A percentile compares a stretch with the other conserved stretches of the same genome.
Evolutionary conservation across 2,797 vertebrate genomes (phyloP).

Genomic region (Naso thynnoides): DNA sequence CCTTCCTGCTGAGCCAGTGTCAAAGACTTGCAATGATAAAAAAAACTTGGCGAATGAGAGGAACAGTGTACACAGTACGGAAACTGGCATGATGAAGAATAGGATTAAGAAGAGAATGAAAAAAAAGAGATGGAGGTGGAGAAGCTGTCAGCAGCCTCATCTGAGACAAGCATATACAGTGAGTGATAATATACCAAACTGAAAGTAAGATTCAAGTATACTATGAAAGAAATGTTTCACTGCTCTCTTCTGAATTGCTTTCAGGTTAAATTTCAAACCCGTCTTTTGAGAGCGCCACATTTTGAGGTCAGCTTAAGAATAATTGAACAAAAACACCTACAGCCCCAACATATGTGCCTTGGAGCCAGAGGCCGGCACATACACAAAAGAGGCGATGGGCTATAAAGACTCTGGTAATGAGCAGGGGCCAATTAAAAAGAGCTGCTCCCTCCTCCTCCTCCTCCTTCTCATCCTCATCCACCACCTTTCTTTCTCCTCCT

Average conservation of each 20-base stretch:
- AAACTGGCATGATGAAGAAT: constrained; percentile 22
- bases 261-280: constrained; percentile 51
- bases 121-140: constrained; percentile 3
- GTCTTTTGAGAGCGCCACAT: constrained; percentile 2
- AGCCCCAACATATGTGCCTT: constrained; percentile 52
- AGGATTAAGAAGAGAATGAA: constrained; percentile 22
- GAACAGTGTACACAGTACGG: constrained; percentile 9
- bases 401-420: constrained; percentile 85
- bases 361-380: constrained; percentile 39
- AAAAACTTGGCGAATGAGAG: constrained; percentile 4
- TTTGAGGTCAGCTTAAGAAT: constrained; percentile 43
- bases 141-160: constrained; percentile 24
- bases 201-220: constrained; percentile 18
- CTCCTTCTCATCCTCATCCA: constrained; percentile 40
- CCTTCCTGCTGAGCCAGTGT: constrained; percentile 9
- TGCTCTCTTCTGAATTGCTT: constrained; percentile 22
- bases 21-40: constrained; percentile 34
- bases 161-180: constrained; percentile 7
- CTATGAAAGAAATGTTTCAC: constrained; percentile 23
- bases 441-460: constrained; percentile 57
- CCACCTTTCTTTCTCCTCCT: constrained; percentile 55
- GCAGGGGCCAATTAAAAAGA: constrained; percentile 82
- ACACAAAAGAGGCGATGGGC: constrained; percentile 74
- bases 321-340: constrained; percentile 47
- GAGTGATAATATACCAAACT: constrained; percentile 19